Evolutionary conservation across 1,140 invertebrate species (phyloP), one percentile per base, ranked within the genome.

Genomic region (Formica selysi): DNA sequence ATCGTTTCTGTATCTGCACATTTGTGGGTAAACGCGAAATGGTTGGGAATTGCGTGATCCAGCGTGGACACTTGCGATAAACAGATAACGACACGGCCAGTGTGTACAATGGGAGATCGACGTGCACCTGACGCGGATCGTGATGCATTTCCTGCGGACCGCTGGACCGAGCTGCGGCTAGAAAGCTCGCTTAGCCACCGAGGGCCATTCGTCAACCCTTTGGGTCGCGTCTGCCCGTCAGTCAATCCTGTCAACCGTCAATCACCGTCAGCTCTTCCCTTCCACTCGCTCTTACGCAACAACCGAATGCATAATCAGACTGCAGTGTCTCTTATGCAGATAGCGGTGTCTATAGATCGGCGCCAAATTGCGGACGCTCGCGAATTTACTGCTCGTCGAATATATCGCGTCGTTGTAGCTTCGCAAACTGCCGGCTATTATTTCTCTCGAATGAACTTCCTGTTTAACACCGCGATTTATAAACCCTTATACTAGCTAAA

Each of bases 131-230:
- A 90, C 90, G 79, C 67, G 87, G 84, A 91, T 90, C 88, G 91
- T 86, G 85, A 86, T 80, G 85, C 79, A 74, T 83, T 86, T 86
- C 85, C 85, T 86, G 79, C 78, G 85, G 76, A 83, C 51, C 85
- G 85, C 54, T 81, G 76, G 64, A 51, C 76, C 65, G 84, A 68
- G 76, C 80, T 87, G 81, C 59, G 83, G 79, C 88, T 71, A 65
- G 68, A 79, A 78, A 38, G 86, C 73, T 86, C 67, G 86, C 44
- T 79, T 74, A 54, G 59, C 76, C 74, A 85, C 84, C 83, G 76
- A 92, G 87, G 85, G 85, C 86, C 89, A 91, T 90, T 86, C 86
- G 89, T 89, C 90, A 91, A 89, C 85, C 90, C 87, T 92, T 84
- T 91, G 86, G 90, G 87, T 90, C 90, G 84, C 86, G 90, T 90